Evolutionary conservation across 2,113 vertebrate genomes (phyloP).

Genomic region (Arvicanthis niloticus): DNA sequence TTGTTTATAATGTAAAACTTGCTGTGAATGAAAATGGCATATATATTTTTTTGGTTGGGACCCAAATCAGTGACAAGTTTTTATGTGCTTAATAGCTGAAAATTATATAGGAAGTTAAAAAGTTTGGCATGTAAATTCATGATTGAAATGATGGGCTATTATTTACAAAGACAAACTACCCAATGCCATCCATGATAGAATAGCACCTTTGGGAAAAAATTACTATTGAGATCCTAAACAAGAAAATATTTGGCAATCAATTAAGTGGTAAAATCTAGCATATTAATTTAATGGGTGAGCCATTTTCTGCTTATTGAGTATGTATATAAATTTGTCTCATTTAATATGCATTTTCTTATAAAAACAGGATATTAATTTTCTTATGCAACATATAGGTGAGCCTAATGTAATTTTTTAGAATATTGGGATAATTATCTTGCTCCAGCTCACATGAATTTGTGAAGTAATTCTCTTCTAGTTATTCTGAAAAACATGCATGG

Average conservation of each 20-base stretch:
- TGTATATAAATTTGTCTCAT: slow-evolving; percentile 55
- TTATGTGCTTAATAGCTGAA: slow-evolving; percentile 41
- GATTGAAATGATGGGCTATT: slow-evolving; percentile 66
- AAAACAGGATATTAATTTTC: slow-evolving; percentile 73
- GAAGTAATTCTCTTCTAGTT: slow-evolving; percentile 46
- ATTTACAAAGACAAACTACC: slow-evolving; percentile 69
- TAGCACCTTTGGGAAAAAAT: slow-evolving; percentile 43
- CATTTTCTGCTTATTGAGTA: slow-evolving; percentile 70
- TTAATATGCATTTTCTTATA: slow-evolving; percentile 65
- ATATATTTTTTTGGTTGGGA: slow-evolving; percentile 8
- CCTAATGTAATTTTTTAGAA: slow-evolving; percentile 11
- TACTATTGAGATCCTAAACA: slow-evolving; percentile 54
- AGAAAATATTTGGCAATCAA: slow-evolving; percentile 69
- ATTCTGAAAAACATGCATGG: slow-evolving; percentile 56
- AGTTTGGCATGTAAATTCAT: slow-evolving; percentile 55
- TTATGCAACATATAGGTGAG: not conserved
- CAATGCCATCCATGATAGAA: slow-evolving; percentile 43
- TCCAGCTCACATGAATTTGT: slow-evolving; percentile 16
- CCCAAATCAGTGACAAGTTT: not conserved
- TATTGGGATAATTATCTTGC: slow-evolving; percentile 47
- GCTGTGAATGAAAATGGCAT: slow-evolving; percentile 35
- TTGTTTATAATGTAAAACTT: slow-evolving; percentile 48
- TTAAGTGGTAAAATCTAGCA: slow-evolving; percentile 63
- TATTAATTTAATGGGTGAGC: slow-evolving; percentile 71
- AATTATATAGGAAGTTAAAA: slow-evolving; percentile 57